phyloP scores from a whole-genome alignment of 2,797 vertebrate species.

The Eulemur mongoz region DNA sequence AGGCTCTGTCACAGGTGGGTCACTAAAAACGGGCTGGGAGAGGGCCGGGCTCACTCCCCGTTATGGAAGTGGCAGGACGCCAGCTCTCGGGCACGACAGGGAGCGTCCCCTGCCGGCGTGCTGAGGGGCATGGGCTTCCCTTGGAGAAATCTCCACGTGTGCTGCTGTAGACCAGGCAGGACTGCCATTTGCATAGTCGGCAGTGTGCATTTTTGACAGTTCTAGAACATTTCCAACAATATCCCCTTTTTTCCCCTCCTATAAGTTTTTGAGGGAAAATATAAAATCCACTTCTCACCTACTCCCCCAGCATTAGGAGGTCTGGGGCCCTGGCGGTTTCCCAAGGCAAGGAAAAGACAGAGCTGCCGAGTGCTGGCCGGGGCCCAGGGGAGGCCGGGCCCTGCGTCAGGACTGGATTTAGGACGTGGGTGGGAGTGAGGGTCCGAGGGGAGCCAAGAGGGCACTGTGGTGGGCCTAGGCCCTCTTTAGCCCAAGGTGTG shows the following conservation, averaged over 20 bases:
- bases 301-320: not conserved
- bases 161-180: fast-evolving
- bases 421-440: fast-evolving
- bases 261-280: not conserved
- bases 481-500: not conserved
- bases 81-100: fast-evolving
- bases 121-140: not conserved
- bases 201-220: fast-evolving
- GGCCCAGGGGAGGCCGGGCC: too few species aligned
- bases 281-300: not conserved
- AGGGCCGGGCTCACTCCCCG: not conserved
- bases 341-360: not conserved
- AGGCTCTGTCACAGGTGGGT: not conserved
- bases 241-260: not conserved
- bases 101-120: fast-evolving
- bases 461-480: fast-evolving
- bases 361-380: not conserved
- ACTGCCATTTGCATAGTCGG: fast-evolving
- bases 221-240: not conserved
- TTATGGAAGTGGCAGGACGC: not conserved
- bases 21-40: not conserved
- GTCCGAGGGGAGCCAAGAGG: too few species aligned
- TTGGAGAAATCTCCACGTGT: fast-evolving
- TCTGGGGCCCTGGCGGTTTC: not conserved
- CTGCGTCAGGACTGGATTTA: not conserved